These are phyloP conservation scores for Triplophysa yarkandensis DNA, from an alignment of 2,797 vertebrate genomes.

Conservation along the genomic window DNA sequence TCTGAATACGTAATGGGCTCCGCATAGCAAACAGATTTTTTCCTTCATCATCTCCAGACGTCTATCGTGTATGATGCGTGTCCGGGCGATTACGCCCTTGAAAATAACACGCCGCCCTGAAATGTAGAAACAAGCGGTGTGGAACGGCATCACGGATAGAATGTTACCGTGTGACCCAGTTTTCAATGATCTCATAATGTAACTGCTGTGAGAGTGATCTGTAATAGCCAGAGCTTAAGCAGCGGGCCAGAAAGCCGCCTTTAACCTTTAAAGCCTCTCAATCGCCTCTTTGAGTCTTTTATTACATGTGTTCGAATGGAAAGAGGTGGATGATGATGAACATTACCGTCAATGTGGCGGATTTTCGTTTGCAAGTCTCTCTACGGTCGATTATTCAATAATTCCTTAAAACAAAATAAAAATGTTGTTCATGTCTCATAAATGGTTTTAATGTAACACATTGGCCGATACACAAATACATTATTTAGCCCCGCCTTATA, in stretches of 20 bases:
- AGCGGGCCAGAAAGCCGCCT: slow-evolving; percentile 31
- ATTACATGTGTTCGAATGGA: slow-evolving; percentile 19
- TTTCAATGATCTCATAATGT: slow-evolving; percentile 56
- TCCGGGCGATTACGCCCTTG: background rate
- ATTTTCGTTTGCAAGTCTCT: no score
- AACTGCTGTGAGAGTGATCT: slow-evolving; percentile 57
- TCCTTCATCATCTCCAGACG: background rate
- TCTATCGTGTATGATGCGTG: background rate
- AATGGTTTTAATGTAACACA: no score
- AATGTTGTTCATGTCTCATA: no score
- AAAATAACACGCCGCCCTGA: slow-evolving; percentile 41
- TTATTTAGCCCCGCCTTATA: no score
- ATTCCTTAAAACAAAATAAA: background rate
- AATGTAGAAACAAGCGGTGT: slow-evolving; percentile 59
- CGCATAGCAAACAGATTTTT: slow-evolving; percentile 34
- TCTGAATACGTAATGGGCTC: slow-evolving; percentile 47
- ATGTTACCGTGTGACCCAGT: slow-evolving; percentile 68
- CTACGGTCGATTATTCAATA: no score
- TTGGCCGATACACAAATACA: no score
- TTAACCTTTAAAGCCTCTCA: slow-evolving; percentile 47
- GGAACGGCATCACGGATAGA: slow-evolving; percentile 51
- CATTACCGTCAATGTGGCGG: no score
- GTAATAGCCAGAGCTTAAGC: slow-evolving; percentile 54
- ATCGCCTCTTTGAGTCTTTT: slow-evolving; percentile 34
- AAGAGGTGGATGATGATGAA: background rate